Evolutionary conservation across 2,888 invertebrate species (phyloP).

Genomic region (Oscheius sp.): DNA sequence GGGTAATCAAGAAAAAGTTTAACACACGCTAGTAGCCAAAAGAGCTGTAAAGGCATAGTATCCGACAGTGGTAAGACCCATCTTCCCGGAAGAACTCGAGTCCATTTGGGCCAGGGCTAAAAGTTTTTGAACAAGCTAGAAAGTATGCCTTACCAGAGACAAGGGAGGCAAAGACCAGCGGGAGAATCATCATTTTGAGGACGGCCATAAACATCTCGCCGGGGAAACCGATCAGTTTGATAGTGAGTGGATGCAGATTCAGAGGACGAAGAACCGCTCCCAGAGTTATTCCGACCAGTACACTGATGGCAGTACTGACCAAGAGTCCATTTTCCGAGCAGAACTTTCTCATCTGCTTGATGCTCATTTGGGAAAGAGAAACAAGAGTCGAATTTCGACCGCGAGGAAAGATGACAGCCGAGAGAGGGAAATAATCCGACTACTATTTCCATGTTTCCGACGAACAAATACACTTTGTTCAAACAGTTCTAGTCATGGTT

Average conservation of each 20-base stretch:
- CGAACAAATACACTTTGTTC: no score
- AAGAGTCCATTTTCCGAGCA: conserved; percentile 52
- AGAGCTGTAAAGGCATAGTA: conserved; percentile 81
- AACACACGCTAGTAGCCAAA: conserved; percentile 78
- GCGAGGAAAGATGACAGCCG: no score
- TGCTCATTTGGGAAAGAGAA: background rate
- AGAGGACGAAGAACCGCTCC: conserved; percentile 76
- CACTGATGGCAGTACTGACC: conserved; percentile 51
- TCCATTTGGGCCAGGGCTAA: conserved; percentile 72
- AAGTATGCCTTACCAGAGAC: conserved; percentile 78
- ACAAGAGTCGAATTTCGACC: no score
- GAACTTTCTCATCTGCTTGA: conserved; percentile 38
- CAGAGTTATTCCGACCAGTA: conserved; percentile 46
- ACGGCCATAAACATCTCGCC: conserved; percentile 91
- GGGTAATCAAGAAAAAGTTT: background rate
- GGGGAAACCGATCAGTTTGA: conserved; percentile 84
- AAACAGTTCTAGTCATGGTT: no score
- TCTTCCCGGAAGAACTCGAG: conserved; percentile 73
- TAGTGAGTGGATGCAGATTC: conserved; percentile 77
- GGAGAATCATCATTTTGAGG: conserved; percentile 88
- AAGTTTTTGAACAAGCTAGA: background rate
- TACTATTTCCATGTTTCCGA: no score
- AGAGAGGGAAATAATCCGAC: no score
- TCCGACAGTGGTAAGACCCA: conserved; percentile 79
- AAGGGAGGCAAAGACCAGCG: conserved; percentile 87